Evolutionary conservation across 2,888 invertebrate genomes (phyloP), one percentile per base, ranked within the genome.

Genomic region (Spodoptera littoralis): DNA sequence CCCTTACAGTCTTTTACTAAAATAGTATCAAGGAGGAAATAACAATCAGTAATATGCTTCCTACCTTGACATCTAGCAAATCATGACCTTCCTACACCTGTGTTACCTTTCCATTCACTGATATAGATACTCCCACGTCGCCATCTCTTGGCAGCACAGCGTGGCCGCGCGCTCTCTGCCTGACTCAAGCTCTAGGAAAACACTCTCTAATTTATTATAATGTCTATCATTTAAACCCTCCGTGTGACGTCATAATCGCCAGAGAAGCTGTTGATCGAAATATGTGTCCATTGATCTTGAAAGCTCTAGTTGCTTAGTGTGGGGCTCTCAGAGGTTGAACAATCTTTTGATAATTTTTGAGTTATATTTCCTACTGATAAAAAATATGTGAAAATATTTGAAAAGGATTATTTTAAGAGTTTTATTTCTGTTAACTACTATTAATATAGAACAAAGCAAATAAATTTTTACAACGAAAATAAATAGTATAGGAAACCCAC

Each of bases 91-190:
- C 68, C 50, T 54, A 27, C 54, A 49, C 60, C 60, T 69, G 52
- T 67, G 47, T 4, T 71, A 73, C 65, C 62, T 68, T 50, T 64
- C 53, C 52, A 69, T 71, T 74, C 73, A 73, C 70, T 53, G 41
- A 77, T 65, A 66, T 77, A 79, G 57, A 66, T 58, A 60, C 84
- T 66, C 84, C 84, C 82, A 84, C 85, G 70, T 68, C 27, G 68
- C 67, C 70, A 83, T 79, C 81, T 85, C 61, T 87, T 85, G 86
- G 87, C 87, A 82, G 46, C 67, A 87, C 87, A 82, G 46, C 67
- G 27, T 22, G 44, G 49, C 47, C 58, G 59, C 65, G 66, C 72
- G 65, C 56, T 73, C 60, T 55, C 45, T 9, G 58, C 4, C 51
- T 87, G 86, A 87, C 54, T 85, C 87, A 87, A 53, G 30, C 24